phyloP scores from a whole-genome alignment of 2,888 invertebrate genomes.

The Ethmia dodecea region DNA sequence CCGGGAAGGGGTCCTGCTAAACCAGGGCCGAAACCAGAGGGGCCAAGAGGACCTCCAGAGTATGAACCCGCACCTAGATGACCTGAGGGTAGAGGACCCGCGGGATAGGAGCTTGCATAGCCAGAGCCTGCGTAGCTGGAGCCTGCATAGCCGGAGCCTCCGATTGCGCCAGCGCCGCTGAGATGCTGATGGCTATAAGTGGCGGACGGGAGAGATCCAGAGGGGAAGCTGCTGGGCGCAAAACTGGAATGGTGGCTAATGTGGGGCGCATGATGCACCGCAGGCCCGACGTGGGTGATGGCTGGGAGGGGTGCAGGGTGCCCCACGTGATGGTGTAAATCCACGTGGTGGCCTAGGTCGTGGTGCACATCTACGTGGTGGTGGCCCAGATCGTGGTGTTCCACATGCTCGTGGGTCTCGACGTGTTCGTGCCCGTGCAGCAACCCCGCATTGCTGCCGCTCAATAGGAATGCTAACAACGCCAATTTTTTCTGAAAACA shows the following conservation, averaged over 20 bases:
- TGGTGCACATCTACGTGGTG: not conserved
- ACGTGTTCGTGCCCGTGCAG: slow-evolving; percentile 39
- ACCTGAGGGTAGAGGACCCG: slow-evolving; percentile 8
- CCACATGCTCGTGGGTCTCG: slow-evolving; percentile 20
- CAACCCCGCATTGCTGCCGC: slow-evolving; percentile 52
- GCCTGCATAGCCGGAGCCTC: slow-evolving; percentile 17
- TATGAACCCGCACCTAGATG: not conserved
- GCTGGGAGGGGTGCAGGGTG: slow-evolving; percentile 3
- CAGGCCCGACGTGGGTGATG: not conserved
- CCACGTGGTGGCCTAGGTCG: slow-evolving; percentile 13
- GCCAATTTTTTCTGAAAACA: slow-evolving; percentile 60
- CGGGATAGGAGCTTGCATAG: slow-evolving; percentile 18
- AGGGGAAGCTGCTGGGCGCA: slow-evolving; percentile 61
- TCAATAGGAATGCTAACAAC: slow-evolving; percentile 61
- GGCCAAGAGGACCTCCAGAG: slow-evolving; percentile 13
- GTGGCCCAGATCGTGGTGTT: slow-evolving; percentile 13
- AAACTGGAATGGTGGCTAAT: slow-evolving; percentile 36
- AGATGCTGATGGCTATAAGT: slow-evolving; percentile 43
- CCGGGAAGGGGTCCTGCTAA: slow-evolving; percentile 18
- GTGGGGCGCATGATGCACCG: not conserved
- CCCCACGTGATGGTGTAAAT: not conserved
- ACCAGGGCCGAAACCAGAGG: slow-evolving; percentile 7
- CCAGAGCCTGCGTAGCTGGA: slow-evolving; percentile 15
- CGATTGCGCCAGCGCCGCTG: slow-evolving; percentile 14
- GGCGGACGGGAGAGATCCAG: slow-evolving; percentile 62